Evolutionary conservation across 1,140 invertebrate genomes (phyloP).

Genomic region (Bacillus rossius): DNA sequence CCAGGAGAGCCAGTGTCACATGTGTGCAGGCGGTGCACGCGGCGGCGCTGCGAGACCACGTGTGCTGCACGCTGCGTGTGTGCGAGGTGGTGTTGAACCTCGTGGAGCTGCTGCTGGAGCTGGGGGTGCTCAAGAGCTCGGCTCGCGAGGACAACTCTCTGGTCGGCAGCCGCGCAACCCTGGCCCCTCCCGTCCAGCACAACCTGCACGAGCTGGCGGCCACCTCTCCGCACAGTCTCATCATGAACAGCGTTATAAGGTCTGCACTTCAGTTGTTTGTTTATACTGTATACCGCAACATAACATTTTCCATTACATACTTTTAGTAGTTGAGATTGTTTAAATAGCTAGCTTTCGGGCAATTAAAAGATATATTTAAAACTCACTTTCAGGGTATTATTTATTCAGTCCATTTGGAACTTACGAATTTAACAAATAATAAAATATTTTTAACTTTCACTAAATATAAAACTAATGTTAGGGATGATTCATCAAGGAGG

Average conservation of each 20-base stretch:
- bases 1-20: no score
- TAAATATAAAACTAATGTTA: no score
- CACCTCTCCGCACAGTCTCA: slow-evolving; percentile 43
- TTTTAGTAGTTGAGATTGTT: no score
- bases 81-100: slow-evolving; percentile 88
- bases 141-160: slow-evolving; percentile 43
- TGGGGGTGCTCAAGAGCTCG: slow-evolving; percentile 68
- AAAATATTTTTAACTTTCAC: no score
- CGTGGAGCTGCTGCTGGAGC: slow-evolving; percentile 81
- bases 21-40: slow-evolving; percentile 71
- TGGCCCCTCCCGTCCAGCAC: background rate
- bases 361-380: no score
- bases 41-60: slow-evolving; percentile 68
- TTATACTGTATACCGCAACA: background rate
- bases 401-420: no score
- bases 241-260: slow-evolving; percentile 46
- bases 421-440: no score
- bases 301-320: no score
- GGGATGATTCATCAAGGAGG: no score
- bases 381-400: no score
- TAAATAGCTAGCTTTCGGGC: no score
- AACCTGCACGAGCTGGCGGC: slow-evolving; percentile 19
- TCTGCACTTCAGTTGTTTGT: background rate
- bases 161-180: no score
- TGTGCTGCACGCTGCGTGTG: slow-evolving; percentile 74